Percentiles rank a stretch among this genome's conserved stretches.
Conservation (phyloP, 2,888 invertebrate genomes). For the Drosophila cognata region DNA sequence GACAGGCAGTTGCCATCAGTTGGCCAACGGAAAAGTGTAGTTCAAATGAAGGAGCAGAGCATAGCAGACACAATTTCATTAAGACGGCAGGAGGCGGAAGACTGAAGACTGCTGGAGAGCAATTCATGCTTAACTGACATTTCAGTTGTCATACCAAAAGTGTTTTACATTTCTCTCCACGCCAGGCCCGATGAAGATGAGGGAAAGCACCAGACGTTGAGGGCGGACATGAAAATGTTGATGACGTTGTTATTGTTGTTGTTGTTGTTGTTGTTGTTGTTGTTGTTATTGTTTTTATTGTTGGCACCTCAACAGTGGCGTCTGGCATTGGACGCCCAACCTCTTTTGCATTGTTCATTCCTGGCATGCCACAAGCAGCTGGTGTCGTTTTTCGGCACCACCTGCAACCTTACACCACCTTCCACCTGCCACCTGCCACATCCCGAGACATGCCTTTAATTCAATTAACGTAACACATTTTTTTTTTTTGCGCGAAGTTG, state of each 20-base stretch:
- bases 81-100: neutral
- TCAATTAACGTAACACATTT: slow-evolving; percentile 64
- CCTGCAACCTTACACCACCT: neutral
- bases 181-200: slow-evolving; percentile 40
- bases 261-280: slow-evolving; percentile 12
- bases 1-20: neutral
- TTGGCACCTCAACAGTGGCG: slow-evolving; percentile 47
- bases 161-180: slow-evolving; percentile 73
- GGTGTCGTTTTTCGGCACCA: slow-evolving; percentile 57
- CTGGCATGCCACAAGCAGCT: slow-evolving; percentile 74
- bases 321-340: slow-evolving; percentile 48
- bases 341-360: slow-evolving; percentile 57
- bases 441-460: slow-evolving; percentile 46
- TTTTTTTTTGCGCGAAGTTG: slow-evolving; percentile 28
- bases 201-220: slow-evolving; percentile 17
- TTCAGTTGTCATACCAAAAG: slow-evolving; percentile 80
- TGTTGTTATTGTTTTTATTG: slow-evolving; percentile 28
- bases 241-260: slow-evolving; percentile 56
- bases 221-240: slow-evolving; percentile 41
- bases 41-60: neutral
- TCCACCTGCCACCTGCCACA: neutral
- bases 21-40: slow-evolving; percentile 3
- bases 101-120: slow-evolving; percentile 11
- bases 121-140: slow-evolving; percentile 77
- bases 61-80: slow-evolving; percentile 53